Evolutionary conservation across 2,113 vertebrate species (phyloP), one percentile per base, ranked within the genome.

Genomic region (Andinoacara biseriatus): DNA sequence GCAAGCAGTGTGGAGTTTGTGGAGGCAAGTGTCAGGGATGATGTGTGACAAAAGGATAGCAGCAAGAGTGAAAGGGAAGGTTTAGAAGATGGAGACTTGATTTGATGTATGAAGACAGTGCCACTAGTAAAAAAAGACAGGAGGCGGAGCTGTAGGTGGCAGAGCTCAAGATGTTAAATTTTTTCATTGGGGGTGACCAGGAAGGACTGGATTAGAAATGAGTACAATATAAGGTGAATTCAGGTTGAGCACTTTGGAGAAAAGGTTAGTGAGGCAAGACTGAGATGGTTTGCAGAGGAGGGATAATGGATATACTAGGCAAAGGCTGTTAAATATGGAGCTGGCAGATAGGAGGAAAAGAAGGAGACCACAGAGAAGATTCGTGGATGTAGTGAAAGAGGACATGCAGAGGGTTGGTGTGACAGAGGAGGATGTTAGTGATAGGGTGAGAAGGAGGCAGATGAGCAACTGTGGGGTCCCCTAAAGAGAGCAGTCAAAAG

Each of bases 231-330:
- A 26, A 0, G 43, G 22, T 17, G 7, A 0, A 8, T 38, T 46
- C 22, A 26, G 63, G 63, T 15, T 26, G 22, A 67, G 22, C 63
- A 67, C 38, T 67, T 67, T 46, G n/a, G 62, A 65, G 62, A 65
- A n/a, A 43, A 38, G 5, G 61, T 65, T 40, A 40, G n/a, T 14
- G 2, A 65, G 5, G 43, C 62, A 46, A 26, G 22, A 24, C 22
- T 67, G 22, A 67, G 22, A 46, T 26, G 38, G 1, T 46, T 46
- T 46, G 38, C 43, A 40, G 38, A 40, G 38, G 38, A 46, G 14
- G 14, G 14, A 49, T 49, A 5, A 14, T 49, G 43, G 22, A 67
- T 10, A 22, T 67, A 11, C 11, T 40, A 11, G 38, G 63, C 15
- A 52, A 15, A 67, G 63, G 38, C 46, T 10, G 3, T 67, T 67